phyloP scores from a whole-genome alignment of 2,797 vertebrate genomes.

The Glyptemys insculpta region DNA sequence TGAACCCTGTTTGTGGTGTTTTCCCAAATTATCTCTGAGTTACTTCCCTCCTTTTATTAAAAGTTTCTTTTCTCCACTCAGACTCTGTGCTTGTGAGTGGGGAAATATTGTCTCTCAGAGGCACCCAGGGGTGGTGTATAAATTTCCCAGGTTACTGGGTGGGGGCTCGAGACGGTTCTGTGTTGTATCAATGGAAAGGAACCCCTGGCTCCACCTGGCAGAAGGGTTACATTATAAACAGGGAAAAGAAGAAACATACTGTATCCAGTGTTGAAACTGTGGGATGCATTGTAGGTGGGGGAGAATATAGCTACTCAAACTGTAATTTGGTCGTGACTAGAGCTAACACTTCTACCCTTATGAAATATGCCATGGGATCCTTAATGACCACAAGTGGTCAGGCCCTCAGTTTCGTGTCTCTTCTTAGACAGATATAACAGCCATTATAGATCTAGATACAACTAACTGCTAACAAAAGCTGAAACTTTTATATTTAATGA shows the following conservation, averaged over 20 bases:
- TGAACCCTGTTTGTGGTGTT: too few species aligned
- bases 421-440: conserved; percentile 64
- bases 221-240: neutral
- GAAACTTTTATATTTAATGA: conserved; percentile 80
- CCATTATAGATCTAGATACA: conserved; percentile 78
- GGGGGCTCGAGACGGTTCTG: too few species aligned
- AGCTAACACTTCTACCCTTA: conserved; percentile 53
- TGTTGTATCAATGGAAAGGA: too few species aligned
- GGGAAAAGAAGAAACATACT: neutral
- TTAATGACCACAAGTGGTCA: conserved; percentile 74
- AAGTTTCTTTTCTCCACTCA: too few species aligned
- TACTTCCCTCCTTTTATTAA: too few species aligned
- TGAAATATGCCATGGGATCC: conserved; percentile 68
- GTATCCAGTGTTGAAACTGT: neutral
- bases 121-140: too few species aligned
- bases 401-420: conserved; percentile 70
- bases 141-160: too few species aligned
- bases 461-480: conserved; percentile 70
- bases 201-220: too few species aligned
- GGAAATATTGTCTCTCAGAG: too few species aligned
- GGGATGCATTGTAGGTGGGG: conserved; percentile 31
- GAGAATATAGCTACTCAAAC: conserved; percentile 33
- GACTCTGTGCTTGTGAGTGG: too few species aligned
- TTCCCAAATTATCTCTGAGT: too few species aligned
- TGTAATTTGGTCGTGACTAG: conserved; percentile 10